Evolutionary conservation across 2,113 vertebrate genomes (phyloP).

Genomic region (Mus pahari): DNA sequence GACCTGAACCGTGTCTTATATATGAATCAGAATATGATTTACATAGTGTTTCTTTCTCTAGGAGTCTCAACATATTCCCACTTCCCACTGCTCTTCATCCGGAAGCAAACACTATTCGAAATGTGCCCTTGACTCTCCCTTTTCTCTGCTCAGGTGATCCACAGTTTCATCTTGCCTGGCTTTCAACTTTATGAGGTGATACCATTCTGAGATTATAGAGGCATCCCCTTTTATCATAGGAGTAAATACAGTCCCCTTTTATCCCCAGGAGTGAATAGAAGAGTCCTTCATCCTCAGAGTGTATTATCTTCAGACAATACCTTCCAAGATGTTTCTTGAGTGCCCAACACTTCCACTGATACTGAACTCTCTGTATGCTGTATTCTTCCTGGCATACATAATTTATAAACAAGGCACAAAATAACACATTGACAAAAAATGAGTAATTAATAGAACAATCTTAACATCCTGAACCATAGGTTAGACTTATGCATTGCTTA

Average conservation of each 20-base stretch:
- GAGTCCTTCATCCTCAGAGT: too few relatives aligned
- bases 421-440: neutral
- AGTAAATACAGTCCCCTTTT: too few relatives aligned
- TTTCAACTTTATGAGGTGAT: constrained; percentile 29
- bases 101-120: neutral
- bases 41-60: neutral
- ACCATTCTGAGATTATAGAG: neutral
- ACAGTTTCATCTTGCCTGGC: constrained; percentile 12
- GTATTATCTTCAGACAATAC: neutral
- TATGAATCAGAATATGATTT: neutral
- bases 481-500: neutral
- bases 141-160: neutral
- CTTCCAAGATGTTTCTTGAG: neutral
- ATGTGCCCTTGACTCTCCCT: neutral
- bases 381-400: neutral
- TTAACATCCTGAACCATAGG: neutral
- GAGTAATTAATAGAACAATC: neutral
- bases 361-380: neutral
- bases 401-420: neutral
- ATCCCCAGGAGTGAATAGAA: neutral
- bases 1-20: neutral
- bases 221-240: neutral
- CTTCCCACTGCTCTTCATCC: neutral
- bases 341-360: neutral
- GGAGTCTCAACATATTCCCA: neutral